These are phyloP conservation scores for Oreonectes daqikongensis DNA, from an alignment of 2,797 vertebrate species.

Conservation along the genomic window DNA sequence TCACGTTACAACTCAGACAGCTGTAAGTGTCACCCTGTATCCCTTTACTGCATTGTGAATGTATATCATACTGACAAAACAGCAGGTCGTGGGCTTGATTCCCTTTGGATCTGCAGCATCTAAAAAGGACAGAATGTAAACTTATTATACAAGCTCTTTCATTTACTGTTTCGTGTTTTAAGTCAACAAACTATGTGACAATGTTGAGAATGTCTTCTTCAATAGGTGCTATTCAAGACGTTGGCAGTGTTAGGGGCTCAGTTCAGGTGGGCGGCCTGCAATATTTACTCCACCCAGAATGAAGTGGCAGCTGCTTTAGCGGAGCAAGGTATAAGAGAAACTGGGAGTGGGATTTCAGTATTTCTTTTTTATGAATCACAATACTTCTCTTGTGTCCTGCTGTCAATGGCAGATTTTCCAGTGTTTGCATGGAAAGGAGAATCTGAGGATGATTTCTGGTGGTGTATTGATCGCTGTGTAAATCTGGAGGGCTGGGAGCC, in stretches of 20 bases:
- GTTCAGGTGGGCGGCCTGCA: conserved; percentile 94
- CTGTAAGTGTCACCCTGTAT: conserved; percentile 74
- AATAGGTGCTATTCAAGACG: conserved; percentile 90
- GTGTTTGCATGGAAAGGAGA: conserved; percentile 96
- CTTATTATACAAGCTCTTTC: no score
- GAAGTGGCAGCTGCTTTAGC: conserved; percentile 91
- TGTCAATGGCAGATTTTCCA: conserved; percentile 71
- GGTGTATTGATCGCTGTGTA: conserved; percentile 92
- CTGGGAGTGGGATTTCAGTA: no score
- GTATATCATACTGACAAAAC: not conserved
- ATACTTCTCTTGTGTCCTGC: not conserved
- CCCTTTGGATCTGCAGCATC: no score
- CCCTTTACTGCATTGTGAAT: not conserved
- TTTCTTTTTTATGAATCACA: no score
- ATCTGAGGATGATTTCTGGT: conserved; percentile 95
- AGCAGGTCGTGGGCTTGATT: not conserved
- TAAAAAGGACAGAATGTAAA: no score
- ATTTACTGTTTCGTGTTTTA: no score
- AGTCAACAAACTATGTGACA: no score
- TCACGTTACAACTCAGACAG: conserved; percentile 92
- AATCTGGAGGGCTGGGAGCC: conserved; percentile 88
- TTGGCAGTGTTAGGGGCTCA: conserved; percentile 85
- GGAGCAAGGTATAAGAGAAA: conserved; percentile 78
- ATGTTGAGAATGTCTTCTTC: not conserved
- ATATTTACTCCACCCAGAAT: conserved; percentile 95